Evolutionary conservation across 2,888 invertebrate genomes (phyloP).

Genomic region (Monoplex corrugatus): DNA sequence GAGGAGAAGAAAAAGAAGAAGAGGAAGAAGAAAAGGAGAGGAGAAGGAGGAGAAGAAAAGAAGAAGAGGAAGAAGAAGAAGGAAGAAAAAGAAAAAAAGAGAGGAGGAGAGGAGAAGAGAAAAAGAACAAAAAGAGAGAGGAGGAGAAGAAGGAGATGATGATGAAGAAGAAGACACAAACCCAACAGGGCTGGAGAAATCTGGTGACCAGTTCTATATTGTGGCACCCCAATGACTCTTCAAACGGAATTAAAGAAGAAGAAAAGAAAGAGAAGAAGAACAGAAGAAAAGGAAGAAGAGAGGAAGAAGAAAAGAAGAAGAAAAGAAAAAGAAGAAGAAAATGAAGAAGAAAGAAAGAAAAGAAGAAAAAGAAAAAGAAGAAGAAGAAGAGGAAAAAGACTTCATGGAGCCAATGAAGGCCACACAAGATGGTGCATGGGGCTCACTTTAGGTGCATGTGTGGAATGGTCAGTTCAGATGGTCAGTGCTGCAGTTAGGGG

Average conservation of each 20-base stretch:
- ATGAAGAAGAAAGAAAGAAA: too few species aligned
- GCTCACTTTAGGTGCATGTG: too few species aligned
- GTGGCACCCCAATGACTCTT: not conserved
- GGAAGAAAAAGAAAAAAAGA: not conserved
- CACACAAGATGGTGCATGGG: too few species aligned
- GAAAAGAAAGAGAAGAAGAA: not conserved
- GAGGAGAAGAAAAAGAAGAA: not conserved
- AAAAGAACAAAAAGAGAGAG: not conserved
- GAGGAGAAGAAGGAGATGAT: not conserved
- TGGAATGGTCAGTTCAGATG: too few species aligned
- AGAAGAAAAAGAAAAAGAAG: too few species aligned
- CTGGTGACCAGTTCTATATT: not conserved
- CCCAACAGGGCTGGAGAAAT: too few species aligned
- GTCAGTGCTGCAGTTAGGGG: too few species aligned
- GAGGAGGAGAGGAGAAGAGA: not conserved
- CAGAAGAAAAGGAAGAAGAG: too few species aligned
- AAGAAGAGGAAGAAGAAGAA: constrained; percentile 7
- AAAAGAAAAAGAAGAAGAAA: too few species aligned
- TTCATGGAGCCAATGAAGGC: too few species aligned
- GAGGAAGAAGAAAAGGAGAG: not conserved
- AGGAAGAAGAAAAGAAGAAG: too few species aligned
- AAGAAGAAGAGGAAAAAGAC: too few species aligned
- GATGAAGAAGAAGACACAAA: not conserved
- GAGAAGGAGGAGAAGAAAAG: not conserved
- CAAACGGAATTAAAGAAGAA: constrained; percentile 9